Evolutionary conservation across 2,113 vertebrate species (phyloP), one percentile per base, ranked within the genome.

Genomic region (Taurulus bubalis): DNA sequence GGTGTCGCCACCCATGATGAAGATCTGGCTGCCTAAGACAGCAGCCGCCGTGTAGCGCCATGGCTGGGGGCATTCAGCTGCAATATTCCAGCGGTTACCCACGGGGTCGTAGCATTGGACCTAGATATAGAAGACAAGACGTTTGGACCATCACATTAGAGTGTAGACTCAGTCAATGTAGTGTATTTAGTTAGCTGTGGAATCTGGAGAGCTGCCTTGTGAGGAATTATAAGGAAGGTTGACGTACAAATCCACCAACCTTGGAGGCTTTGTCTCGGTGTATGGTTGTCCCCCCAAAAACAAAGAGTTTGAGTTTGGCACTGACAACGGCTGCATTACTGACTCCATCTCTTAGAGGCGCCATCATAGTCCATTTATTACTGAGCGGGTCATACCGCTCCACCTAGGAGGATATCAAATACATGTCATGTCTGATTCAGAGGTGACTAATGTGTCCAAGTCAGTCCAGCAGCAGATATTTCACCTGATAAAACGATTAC

Each of bases 1-100:
- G 0, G 97, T 98, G 92, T 99, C 98, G 0, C 98, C 98, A 0
- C 98, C 98, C 97, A 99, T 98, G 92, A 99, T 98, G 91, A 99
- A 99, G 81, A 99, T 98, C 93, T 99, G 98, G 88, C 97, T 98
- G 82, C 98, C 97, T 47, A 99, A 88, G 6, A 97, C 98, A 0
- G 98, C 98, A 0, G 97, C 98, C 0, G 97, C 98, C 0, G 97
- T 98, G 90, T 99, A 98, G 6, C 98, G 95, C 98, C 98, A 99
- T 0, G 98, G 97, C 85, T 99, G 98, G 0, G 98, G 98, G 80
- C 98, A 99, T 69, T 97, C 96, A 0, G 97, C 98, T 11, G 96
- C 96, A 75, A 98, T 96, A 0, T 63, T 94, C 98, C 98, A 99
- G 2, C 96, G 95, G 90, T 99, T 97, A 70, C 96, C 96, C 0